Base-by-base conservation (phyloP, 2,113 vertebrate genomes). In the Siniperca chuatsi region DNA sequence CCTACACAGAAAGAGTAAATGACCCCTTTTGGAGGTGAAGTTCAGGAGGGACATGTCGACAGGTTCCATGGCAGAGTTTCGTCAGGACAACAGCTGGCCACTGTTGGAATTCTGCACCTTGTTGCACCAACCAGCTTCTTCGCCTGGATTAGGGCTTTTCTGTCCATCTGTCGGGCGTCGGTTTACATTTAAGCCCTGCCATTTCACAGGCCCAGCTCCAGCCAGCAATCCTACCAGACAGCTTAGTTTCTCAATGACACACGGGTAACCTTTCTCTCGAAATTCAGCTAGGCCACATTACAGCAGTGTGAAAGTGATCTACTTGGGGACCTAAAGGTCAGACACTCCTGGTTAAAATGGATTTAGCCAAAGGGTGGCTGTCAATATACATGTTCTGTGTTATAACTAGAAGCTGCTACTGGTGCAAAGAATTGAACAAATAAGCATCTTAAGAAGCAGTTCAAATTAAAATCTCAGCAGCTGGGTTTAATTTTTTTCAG, bases 111-210 rank as follows among this genome's bases (percentile, higher is more conserved):
- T 87, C 86, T 87, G 85, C 89, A 94, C 94, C 94, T 95, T 91
- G 91, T 86, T 92, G 91, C 94, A 91, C 82, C 74, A 35, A 91
- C 74, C 89, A 78, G 91, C 87, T 88, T 92, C 90, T 92, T 89
- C 68, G 48, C 79, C 82, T 54, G 92, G 95, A 96, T 96, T 95
- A 95, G 83, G 92, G 92, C 88, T 92, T 82, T 76, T 79, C 85
- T 60, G 90, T 90, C 94, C 95, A 96, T 96, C 95, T 96, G 95
- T 92, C 77, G 81, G 80, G 86, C 85, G 29, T 90, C 90, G 81
- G 92, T 90, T 94, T 94, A 91, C 87, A 88, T 94, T 93, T 95
- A 94, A 95, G 89, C 93, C 79, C 79, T 88, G 90, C 87, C 93
- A 92, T 93, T 95, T 95, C 91, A 92, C 85, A 89, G 90, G 72